Evolutionary conservation across 2,797 vertebrate species (phyloP).

Genomic region (Amphiprion clarkii): DNA sequence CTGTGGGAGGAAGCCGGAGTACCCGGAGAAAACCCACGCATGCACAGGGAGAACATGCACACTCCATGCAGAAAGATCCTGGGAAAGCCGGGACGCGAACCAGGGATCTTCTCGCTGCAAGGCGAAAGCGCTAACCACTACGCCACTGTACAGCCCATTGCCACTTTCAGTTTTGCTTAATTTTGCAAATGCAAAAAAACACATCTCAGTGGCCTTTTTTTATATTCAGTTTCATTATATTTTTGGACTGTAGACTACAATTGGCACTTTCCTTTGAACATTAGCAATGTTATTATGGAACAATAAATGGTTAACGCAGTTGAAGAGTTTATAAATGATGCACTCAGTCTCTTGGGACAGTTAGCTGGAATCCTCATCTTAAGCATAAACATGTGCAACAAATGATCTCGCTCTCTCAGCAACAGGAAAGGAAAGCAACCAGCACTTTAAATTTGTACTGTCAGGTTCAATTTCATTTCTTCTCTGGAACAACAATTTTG

Average conservation of each 20-base stretch:
- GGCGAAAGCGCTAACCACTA: too few relatives aligned
- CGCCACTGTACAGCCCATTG: too few relatives aligned
- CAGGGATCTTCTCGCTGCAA: too few relatives aligned
- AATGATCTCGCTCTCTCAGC: slow-evolving; percentile 8
- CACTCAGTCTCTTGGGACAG: slow-evolving; percentile 12
- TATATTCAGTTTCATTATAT: too few relatives aligned
- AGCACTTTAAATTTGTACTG: neutral
- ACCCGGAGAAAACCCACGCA: too few relatives aligned
- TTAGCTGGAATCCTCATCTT: slow-evolving; percentile 22
- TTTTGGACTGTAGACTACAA: neutral
- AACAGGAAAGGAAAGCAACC: neutral
- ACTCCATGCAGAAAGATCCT: too few relatives aligned
- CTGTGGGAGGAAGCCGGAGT: too few relatives aligned
- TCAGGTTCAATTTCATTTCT: too few relatives aligned
- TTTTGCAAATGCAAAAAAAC: too few relatives aligned
- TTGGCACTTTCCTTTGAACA: neutral
- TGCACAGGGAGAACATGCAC: too few relatives aligned
- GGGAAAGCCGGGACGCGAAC: too few relatives aligned
- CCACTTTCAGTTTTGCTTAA: neutral
- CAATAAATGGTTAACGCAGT: neutral
- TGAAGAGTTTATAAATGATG: slow-evolving; percentile 10
- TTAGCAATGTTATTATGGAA: neutral
- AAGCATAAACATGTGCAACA: neutral
- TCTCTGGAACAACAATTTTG: neutral
- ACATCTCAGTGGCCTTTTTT: too few relatives aligned